A percentile compares a stretch with the other conserved stretches of the same genome.
Conservation (phyloP, 2,113 vertebrate genomes). For the Pardalotus punctatus region DNA sequence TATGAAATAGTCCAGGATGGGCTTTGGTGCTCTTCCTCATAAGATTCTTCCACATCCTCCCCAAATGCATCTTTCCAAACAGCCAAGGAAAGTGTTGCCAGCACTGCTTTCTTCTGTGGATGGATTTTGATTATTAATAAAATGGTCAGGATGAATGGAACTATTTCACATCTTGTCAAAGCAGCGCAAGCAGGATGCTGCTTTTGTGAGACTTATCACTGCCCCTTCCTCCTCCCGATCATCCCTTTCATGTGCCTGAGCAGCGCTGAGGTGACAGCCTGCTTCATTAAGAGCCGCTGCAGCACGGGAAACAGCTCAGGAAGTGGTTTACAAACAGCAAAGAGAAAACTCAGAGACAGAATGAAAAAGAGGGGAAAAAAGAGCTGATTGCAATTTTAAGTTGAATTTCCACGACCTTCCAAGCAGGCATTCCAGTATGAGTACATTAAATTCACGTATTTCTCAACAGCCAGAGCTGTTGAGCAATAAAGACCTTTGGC, state of each 20-base stretch:
- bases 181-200: neutral
- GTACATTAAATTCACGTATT: neutral
- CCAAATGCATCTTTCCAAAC: neutral
- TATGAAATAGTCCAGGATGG: neutral
- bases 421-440: neutral
- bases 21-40: neutral
- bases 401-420: neutral
- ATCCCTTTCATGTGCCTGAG: conserved; percentile 18
- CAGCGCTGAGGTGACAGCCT: neutral
- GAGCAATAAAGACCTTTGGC: conserved; percentile 44
- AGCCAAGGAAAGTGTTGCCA: neutral
- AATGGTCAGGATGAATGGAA: neutral
- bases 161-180: conserved; percentile 6
- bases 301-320: neutral
- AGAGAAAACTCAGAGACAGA: neutral
- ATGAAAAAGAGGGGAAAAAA: neutral
- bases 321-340: neutral
- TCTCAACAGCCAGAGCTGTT: conserved; percentile 40
- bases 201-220: neutral
- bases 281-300: neutral
- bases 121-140: neutral
- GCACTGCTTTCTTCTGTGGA: neutral
- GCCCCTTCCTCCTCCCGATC: neutral
- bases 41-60: neutral
- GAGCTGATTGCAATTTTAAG: neutral